These are phyloP conservation scores for Sporophila hypoxantha DNA, from an alignment of 2,113 vertebrate genomes.

Conservation along the genomic window DNA sequence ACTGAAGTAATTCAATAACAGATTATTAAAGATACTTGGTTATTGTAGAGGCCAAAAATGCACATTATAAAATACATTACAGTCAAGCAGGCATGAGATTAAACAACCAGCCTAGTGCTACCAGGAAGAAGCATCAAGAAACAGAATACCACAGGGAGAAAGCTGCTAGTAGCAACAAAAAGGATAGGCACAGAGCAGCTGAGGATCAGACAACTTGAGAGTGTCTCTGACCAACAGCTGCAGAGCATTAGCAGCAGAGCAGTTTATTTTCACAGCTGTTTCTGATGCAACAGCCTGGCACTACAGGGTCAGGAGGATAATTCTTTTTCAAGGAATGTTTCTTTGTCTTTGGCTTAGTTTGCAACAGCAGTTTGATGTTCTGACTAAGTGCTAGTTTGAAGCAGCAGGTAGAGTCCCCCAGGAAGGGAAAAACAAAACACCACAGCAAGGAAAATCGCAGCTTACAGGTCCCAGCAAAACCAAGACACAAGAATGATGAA, in stretches of 20 bases:
- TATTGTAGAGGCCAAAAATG: neutral
- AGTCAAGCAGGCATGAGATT: neutral
- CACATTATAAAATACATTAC: neutral
- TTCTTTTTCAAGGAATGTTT: slow-evolving; percentile 7
- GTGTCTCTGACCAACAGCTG: neutral
- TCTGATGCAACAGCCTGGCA: neutral
- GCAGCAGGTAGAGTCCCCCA: neutral
- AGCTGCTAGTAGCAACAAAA: neutral
- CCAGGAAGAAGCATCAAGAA: neutral
- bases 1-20: neutral
- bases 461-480: neutral
- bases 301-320: neutral
- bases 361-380: neutral
- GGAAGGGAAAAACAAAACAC: neutral
- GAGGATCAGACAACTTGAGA: neutral
- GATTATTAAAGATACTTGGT: neutral
- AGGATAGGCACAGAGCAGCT: neutral
- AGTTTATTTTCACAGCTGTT: slow-evolving; percentile 39
- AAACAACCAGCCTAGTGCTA: neutral
- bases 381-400: neutral
- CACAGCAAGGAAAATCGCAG: neutral
- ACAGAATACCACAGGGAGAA: neutral
- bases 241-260: neutral
- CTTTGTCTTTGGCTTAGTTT: neutral
- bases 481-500: neutral